phyloP scores from a whole-genome alignment of 2,113 vertebrate species.

The Aythya baeri region DNA sequence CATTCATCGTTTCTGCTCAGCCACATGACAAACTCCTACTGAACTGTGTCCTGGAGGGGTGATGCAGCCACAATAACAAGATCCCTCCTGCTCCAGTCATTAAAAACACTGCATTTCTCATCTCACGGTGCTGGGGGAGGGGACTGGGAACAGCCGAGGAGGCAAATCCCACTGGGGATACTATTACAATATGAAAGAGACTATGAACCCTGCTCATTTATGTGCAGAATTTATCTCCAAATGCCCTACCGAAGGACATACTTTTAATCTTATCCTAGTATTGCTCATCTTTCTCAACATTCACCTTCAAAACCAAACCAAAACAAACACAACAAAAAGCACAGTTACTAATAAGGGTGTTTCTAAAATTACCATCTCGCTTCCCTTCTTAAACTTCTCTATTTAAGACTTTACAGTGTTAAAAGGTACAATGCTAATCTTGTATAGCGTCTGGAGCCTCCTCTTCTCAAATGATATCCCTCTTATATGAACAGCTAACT shows the following conservation, averaged over 20 bases:
- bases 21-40: slow-evolving; percentile 67
- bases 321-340: not conserved
- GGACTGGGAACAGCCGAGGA: not conserved
- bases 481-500: not conserved
- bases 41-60: slow-evolving; percentile 69
- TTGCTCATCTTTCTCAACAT: not conserved
- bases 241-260: not conserved
- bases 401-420: not conserved
- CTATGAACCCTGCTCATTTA: slow-evolving; percentile 3
- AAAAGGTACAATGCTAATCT: not conserved
- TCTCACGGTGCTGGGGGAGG: slow-evolving; percentile 34
- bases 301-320: not conserved
- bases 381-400: not conserved
- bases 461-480: not conserved
- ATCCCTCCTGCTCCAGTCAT: slow-evolving; percentile 58
- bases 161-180: slow-evolving; percentile 26
- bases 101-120: slow-evolving; percentile 56
- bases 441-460: not conserved
- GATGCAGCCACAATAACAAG: slow-evolving; percentile 61
- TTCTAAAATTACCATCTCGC: not conserved
- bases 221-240: not conserved
- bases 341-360: not conserved
- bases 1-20: slow-evolving; percentile 60
- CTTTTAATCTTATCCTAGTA: not conserved
- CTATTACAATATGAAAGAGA: slow-evolving; percentile 39